phyloP scores from a whole-genome alignment of 2,888 invertebrate genomes.

The Stratiomys singularior region DNA sequence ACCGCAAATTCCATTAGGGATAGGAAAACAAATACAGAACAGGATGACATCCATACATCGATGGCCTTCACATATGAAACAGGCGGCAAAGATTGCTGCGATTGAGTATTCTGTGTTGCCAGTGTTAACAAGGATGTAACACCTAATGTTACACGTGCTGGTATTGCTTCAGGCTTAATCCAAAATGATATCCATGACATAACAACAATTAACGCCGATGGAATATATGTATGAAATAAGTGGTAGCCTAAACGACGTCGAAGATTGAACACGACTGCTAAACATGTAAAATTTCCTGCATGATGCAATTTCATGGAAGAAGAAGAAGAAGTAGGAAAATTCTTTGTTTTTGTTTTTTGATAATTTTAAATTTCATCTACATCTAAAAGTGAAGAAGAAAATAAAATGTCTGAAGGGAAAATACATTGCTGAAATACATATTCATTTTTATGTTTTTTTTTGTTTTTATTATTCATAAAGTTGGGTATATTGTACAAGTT shows the following conservation, averaged over 20 bases:
- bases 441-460: not conserved
- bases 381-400: not conserved
- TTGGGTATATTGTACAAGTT: slow-evolving; percentile 34
- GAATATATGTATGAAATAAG: slow-evolving; percentile 92
- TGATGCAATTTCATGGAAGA: not conserved
- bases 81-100: slow-evolving; percentile 90
- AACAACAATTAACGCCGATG: slow-evolving; percentile 92
- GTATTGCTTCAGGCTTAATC: slow-evolving; percentile 95
- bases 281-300: slow-evolving; percentile 86
- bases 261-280: slow-evolving; percentile 89
- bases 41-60: slow-evolving; percentile 92
- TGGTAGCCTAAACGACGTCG: slow-evolving; percentile 91
- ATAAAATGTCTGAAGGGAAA: not conserved
- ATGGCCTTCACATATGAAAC: slow-evolving; percentile 94
- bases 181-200: slow-evolving; percentile 98
- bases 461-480: not conserved
- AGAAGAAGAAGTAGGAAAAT: not conserved
- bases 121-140: slow-evolving; percentile 89
- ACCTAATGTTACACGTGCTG: slow-evolving; percentile 90
- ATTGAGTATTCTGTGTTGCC: slow-evolving; percentile 93
- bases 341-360: not conserved
- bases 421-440: not conserved
- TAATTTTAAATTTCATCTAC: too few species aligned
- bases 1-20: slow-evolving; percentile 93
- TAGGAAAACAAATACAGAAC: slow-evolving; percentile 93